Evolutionary conservation across 2,113 vertebrate species (phyloP).

Genomic region (Callithrix jacchus): DNA sequence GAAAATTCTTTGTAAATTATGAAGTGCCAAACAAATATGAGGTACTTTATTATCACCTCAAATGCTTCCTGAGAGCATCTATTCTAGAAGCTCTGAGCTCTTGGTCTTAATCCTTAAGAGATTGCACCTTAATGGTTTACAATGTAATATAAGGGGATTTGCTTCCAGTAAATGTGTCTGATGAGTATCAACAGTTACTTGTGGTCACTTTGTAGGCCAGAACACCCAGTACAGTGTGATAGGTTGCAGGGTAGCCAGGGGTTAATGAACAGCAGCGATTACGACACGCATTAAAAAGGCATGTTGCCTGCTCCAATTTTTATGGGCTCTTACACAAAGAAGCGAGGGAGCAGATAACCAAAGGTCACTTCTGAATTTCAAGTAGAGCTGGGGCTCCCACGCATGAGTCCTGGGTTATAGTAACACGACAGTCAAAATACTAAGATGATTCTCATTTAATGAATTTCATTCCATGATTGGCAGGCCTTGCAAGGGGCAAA

Average conservation of each 20-base stretch:
- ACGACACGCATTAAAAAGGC: constrained; percentile 1
- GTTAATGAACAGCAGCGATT: constrained; percentile 5
- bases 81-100: background rate
- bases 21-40: background rate
- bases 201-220: background rate
- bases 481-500: background rate
- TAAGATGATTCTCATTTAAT: constrained; percentile 24
- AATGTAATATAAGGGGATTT: background rate
- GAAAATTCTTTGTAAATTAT: background rate
- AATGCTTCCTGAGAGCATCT: background rate
- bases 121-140: background rate
- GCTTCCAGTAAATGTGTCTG: background rate
- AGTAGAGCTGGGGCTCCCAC: background rate
- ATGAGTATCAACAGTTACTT: background rate
- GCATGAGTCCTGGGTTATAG: background rate
- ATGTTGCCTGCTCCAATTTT: background rate
- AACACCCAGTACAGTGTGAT: background rate
- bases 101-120: background rate
- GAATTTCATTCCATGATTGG: background rate
- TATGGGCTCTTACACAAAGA: background rate
- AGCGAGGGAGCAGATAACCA: background rate
- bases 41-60: background rate
- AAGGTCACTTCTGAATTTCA: constrained; percentile 61
- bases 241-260: background rate
- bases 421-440: background rate